Evolutionary conservation across 92 coral and sea anemone species (phyloP), one percentile per base, ranked within the genome.

Genomic region (Plumapathes pennacea): DNA sequence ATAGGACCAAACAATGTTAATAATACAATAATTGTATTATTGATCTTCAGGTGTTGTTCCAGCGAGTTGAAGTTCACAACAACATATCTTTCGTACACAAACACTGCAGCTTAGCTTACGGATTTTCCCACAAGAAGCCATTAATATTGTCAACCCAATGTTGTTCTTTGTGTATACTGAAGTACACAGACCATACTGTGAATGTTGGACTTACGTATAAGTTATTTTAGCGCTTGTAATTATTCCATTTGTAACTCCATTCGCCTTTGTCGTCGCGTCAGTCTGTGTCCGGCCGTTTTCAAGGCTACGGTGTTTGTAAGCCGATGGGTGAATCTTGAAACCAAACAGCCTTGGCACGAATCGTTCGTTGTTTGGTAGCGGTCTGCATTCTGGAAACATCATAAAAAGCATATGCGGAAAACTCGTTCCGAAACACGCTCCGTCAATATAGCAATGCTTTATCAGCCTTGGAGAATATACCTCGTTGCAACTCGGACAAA

Each of bases 331-430:
- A 5, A 89, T 78, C 46, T 78, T 80, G 60, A 89, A 89, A 1
- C 97, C 97, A 69, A 57, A 82, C 40, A 89, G 53, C 59, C 76
- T 74, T 47, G 97, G 91, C 0, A 62, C 56, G 38, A 84, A 89
- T 26, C 71, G 78, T 17, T 86, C 82, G 46, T 72, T 38, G 6
- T 71, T 84, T 33, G 70, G 70, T 10, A 14, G 22, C 3, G 97
- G 92, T 64, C 88, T 77, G 29, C 80, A 82, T 10, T 81, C 88
- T 9, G 97, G 85, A 32, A 67, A 89, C 9, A 78, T 85, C 97
- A 89, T 89, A 21, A 89, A 89, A 10, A 89, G 43, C 91, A 89
- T 85, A 45, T 89, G 97, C 10, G 97, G 97, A 27, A 89, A 69
- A 32, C 76, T 78, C 2, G 72, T 80, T 9, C 97, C 97, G 59